phyloP scores from a whole-genome alignment of 2,113 vertebrate species.

The Micromys minutus region DNA sequence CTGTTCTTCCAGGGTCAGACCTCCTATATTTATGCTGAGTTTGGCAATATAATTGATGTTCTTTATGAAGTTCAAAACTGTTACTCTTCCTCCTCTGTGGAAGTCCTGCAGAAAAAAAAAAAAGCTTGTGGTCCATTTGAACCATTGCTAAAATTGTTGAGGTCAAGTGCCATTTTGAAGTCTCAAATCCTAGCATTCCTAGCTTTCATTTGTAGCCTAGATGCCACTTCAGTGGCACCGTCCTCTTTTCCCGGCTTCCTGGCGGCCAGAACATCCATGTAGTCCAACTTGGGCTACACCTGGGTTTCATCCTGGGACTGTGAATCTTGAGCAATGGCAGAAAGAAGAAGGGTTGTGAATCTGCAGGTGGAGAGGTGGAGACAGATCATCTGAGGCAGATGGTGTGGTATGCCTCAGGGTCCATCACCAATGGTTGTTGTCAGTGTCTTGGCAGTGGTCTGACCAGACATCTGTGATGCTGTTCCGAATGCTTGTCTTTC shows the following conservation, averaged over 20 bases:
- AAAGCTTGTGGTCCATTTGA: not conserved
- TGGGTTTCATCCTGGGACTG: not conserved
- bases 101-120: not conserved
- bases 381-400: not conserved
- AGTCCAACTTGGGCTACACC: not conserved
- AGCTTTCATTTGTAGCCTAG: not conserved
- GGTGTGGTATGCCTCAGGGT: too few relatives aligned
- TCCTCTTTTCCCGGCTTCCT: not conserved
- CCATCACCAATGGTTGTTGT: too few relatives aligned
- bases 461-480: not conserved
- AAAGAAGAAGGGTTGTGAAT: not conserved
- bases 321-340: not conserved
- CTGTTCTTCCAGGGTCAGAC: not conserved
- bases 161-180: not conserved
- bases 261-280: not conserved
- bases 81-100: not conserved
- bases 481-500: not conserved
- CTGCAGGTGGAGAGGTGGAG: not conserved
- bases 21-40: not conserved
- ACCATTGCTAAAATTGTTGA: not conserved
- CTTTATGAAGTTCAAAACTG: conserved; percentile 5
- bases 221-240: not conserved
- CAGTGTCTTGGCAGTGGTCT: not conserved
- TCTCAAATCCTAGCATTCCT: not conserved
- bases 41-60: not conserved